Evolutionary conservation across 1,140 invertebrate species (phyloP).

Genomic region (Semibalanus balanoides): DNA sequence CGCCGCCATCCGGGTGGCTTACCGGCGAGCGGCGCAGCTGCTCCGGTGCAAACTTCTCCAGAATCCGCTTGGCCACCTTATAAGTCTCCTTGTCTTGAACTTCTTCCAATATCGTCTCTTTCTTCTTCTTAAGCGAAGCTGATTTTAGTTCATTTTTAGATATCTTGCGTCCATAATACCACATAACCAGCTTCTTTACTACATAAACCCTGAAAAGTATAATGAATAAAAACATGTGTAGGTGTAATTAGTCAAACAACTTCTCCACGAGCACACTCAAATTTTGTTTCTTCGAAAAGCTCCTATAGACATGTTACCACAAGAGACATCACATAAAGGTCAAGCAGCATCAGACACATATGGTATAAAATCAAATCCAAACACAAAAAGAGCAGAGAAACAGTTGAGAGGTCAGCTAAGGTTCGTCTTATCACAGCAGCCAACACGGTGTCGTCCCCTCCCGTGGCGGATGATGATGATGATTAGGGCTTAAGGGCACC

Average conservation of each 20-base stretch:
- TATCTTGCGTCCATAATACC: conserved; percentile 75
- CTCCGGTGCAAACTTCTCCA: conserved; percentile 70
- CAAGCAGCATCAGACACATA: too few species aligned
- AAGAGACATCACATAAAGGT: too few species aligned
- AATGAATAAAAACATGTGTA: background rate
- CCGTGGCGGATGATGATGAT: too few species aligned
- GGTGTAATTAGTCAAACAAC: background rate
- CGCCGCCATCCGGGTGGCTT: too few species aligned
- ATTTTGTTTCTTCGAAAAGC: background rate
- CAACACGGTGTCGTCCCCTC: too few species aligned
- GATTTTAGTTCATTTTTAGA: conserved; percentile 55
- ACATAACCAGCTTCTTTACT: conserved; percentile 59
- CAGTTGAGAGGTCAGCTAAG: too few species aligned
- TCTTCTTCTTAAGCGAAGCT: conserved; percentile 35
- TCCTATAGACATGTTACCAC: too few species aligned
- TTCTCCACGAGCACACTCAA: background rate
- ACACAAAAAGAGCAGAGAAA: too few species aligned
- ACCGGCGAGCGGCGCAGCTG: conserved; percentile 29
- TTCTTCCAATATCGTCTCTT: conserved; percentile 79
- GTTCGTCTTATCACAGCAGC: too few species aligned
- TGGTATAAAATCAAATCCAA: too few species aligned
- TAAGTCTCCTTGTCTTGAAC: conserved; percentile 97
- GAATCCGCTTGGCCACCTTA: conserved; percentile 83
- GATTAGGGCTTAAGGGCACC: too few species aligned
- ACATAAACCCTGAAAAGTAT: conserved; percentile 56